Conservation (phyloP, 2,797 vertebrate species). For the Semotilus atromaculatus region DNA sequence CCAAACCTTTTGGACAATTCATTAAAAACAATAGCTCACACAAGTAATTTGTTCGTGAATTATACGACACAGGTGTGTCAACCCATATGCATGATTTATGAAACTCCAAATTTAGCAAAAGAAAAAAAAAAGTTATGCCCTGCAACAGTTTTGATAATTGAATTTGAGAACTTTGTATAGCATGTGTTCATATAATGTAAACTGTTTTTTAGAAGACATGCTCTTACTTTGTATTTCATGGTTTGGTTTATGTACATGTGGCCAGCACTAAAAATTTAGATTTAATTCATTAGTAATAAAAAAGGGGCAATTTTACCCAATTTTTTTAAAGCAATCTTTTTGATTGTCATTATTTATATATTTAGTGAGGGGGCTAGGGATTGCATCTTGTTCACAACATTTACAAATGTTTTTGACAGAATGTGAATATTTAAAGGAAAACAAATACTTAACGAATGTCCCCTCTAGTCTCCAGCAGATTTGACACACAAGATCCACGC, state of each 20-base stretch:
- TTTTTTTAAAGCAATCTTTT: background rate
- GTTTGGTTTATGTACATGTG: background rate
- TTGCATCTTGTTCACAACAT: background rate
- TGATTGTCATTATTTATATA: background rate
- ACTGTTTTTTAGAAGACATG: too few relatives aligned
- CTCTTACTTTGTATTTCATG: background rate
- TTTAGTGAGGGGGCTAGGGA: background rate
- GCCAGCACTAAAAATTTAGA: background rate
- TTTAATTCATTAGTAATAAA: background rate
- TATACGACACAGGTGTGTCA: too few relatives aligned
- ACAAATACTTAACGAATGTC: background rate
- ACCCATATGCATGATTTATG: too few relatives aligned
- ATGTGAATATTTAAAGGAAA: background rate
- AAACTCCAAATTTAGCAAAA: too few relatives aligned
- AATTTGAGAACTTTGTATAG: too few relatives aligned
- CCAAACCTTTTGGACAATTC: too few relatives aligned
- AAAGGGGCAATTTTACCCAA: background rate
- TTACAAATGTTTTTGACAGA: background rate
- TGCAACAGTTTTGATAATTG: too few relatives aligned
- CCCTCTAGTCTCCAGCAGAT: slow-evolving; percentile 90
- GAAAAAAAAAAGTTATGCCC: too few relatives aligned
- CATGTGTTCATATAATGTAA: too few relatives aligned
- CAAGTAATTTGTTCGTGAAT: too few relatives aligned
- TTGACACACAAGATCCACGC: slow-evolving; percentile 92
- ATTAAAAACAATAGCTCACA: too few relatives aligned